Evolutionary conservation across 2,113 vertebrate genomes (phyloP), one percentile per base, ranked within the genome.

Genomic region (Neodontobutis hainanensis): DNA sequence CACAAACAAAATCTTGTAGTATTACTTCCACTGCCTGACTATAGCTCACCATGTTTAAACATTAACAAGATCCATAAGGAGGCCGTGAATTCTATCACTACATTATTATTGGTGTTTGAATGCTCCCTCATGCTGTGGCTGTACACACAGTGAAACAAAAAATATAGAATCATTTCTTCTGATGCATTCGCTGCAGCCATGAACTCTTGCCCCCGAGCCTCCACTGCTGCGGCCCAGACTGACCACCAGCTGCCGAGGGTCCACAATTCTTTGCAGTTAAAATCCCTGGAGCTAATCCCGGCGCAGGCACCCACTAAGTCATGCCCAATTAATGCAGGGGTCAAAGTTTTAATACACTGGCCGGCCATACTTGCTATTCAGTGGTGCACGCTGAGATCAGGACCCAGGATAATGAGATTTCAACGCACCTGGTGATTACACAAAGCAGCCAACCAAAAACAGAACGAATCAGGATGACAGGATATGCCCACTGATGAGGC

Each of bases 371-470:
- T 83, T 88, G 79, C 80, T 82, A 83, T 87, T 85, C 89, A 67
- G 78, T 66, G 71, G 16, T 1, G 61, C 52, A 32, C 51, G n/a
- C 67, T 7, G 62, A 71, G 86, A 87, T 89, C 89, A 87, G 78
- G 85, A 85, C 86, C 84, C 36, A 42, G 71, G 78, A 82, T 90
- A 93, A 93, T 90, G 82, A 91, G 85, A 88, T 89, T 90, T 90
- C 84, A 76, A 68, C 64, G 65, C 85, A 89, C 81, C 76, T 88
- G 85, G 79, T 90, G 89, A 90, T 92, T 91, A 89, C 86, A 76
- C 61, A 5, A 68, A 80, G 85, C 90, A 85, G 85, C 82, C 88
- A 74, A 77, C 79, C 84, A 84, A 84, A 92, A 92, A 86, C 67
- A 62, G 85, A 89, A 78, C 69, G 64, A 71, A 83, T 77, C 82